Evolutionary conservation across 2,113 vertebrate species (phyloP).

Genomic region (Ochotona curzoniae): DNA sequence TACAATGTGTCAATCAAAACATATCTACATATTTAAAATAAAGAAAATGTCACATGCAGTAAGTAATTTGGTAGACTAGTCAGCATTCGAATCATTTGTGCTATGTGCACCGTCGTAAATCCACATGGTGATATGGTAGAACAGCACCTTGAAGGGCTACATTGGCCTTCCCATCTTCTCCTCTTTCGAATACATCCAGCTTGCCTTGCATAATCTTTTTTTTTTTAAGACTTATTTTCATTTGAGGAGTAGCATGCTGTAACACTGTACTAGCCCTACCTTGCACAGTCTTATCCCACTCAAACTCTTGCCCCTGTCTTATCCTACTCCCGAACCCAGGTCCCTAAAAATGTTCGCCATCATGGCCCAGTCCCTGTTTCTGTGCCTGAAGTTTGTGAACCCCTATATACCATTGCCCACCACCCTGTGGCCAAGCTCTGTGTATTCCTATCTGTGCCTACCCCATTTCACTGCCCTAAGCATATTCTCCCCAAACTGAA

Average conservation of each 20-base stretch:
- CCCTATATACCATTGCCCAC: accelerated
- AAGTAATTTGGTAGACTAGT: not conserved
- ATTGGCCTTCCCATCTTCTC: too few species aligned
- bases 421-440: not conserved
- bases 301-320: not conserved
- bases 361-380: not conserved
- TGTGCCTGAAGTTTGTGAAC: not conserved
- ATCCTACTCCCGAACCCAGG: not conserved
- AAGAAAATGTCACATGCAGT: not conserved
- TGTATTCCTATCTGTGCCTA: not conserved
- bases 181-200: too few species aligned
- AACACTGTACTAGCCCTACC: not conserved
- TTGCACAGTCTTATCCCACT: not conserved
- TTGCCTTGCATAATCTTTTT: too few species aligned
- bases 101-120: not conserved
- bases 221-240: too few species aligned
- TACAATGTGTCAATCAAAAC: too few species aligned
- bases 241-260: too few species aligned
- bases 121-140: not conserved
- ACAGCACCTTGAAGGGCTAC: not conserved
- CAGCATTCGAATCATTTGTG: not conserved
- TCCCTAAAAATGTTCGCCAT: not conserved
- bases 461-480: not conserved
- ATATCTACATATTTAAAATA: too few species aligned
- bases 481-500: too few species aligned